phyloP scores from a whole-genome alignment of 2,888 invertebrate genomes.

The Phortica magna region DNA sequence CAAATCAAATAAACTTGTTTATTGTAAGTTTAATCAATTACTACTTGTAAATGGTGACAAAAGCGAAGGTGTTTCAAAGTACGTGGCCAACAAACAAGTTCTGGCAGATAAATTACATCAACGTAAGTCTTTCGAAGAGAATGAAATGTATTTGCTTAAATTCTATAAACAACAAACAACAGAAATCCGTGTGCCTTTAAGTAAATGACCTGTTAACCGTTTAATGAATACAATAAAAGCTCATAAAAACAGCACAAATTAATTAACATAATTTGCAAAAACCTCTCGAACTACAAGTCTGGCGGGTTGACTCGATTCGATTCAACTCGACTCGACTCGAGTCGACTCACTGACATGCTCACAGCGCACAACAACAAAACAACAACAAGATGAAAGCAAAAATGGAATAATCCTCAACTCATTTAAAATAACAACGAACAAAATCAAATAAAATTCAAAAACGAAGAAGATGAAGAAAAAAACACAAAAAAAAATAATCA shows the following conservation, averaged over 20 bases:
- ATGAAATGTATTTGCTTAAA: not conserved
- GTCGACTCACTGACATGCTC: not conserved
- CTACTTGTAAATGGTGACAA: too few relatives aligned
- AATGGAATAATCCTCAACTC: not conserved
- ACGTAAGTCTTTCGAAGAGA: too few relatives aligned
- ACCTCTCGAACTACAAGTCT: too few relatives aligned
- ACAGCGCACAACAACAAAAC: not conserved
- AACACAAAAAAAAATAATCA: not conserved
- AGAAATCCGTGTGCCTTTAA: not conserved
- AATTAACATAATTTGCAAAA: not conserved
- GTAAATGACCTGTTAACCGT: not conserved
- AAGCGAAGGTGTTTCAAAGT: too few relatives aligned
- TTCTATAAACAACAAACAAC: not conserved
- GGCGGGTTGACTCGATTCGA: too few relatives aligned
- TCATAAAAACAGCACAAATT: not conserved
- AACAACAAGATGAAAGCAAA: not conserved
- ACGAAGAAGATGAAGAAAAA: not conserved
- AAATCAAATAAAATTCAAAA: slow-evolving; percentile 12
- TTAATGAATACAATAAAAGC: not conserved
- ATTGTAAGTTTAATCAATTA: not conserved
- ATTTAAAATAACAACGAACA: not conserved
- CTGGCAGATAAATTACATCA: too few relatives aligned
- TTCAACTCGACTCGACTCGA: too few relatives aligned
- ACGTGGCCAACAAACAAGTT: too few relatives aligned
- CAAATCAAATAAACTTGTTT: not conserved